Base-by-base conservation (phyloP, 1,140 invertebrate species). In the Solenopsis fugax region DNA sequence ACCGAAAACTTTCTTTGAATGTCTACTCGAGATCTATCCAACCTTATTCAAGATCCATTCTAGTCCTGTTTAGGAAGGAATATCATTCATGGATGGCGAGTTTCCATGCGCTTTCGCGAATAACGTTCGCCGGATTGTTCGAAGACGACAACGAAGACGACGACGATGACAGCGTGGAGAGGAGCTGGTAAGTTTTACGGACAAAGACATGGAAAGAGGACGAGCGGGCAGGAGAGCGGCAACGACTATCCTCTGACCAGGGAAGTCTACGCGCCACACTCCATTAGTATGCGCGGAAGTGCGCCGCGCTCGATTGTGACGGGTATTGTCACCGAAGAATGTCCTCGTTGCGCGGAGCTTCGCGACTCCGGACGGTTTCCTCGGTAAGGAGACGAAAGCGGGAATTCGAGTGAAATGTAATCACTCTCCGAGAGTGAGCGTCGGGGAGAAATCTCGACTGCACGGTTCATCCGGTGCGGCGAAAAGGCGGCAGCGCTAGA, bases 201-300 rank as follows among this genome's bases (percentile, higher is more conserved):
- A 9, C 34, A 62, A 34, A 90, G 78, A 29, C 41, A 58, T 18
- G 64, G 77, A 56, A 64, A 80, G 73, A 65, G 75, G 64, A 84
- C 4, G 78, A 12, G 21, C 58, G 54, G 21, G 37, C 7, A 21
- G 73, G 16, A n/a, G 21, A 24, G 69, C 45, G 48, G 65, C 60
- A 64, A 54, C 81, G 76, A 91, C 76, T 88, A 69, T 72, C 71
- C 69, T 78, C 89, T 88, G 89, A 89, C 82, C 89, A 84, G 77
- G 88, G 89, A 82, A 88, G 81, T 90, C 89, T 90, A 82, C 81
- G 86, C 48, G 64, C 37, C 37, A 67, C 90, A 75, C 90, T 91
- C 82, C 91, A 93, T 93, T 93, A 92, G 92, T 93, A 93, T 93
- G 87, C 93, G 88, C 89, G 92, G 90, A 92, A 89, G 89, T 88